Evolutionary conservation across 1,140 invertebrate genomes (phyloP).

Genomic region (Drosophila erecta): DNA sequence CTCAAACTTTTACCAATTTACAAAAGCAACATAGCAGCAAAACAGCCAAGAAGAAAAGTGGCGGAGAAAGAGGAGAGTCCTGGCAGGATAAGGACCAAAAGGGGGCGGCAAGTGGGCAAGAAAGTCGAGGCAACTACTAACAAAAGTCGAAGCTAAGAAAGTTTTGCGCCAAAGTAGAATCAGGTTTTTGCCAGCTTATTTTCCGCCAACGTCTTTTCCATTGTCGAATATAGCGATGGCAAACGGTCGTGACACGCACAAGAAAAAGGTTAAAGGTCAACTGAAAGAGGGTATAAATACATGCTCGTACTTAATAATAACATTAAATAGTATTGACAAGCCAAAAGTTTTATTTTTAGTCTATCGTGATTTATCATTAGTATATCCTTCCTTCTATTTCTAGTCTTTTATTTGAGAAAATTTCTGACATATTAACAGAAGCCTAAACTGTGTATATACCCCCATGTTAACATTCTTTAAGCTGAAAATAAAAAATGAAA

Average conservation of each 20-base stretch:
- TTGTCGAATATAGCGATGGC: constrained; percentile 41
- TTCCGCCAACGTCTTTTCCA: constrained; percentile 70
- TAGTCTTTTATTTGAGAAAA: too few species aligned
- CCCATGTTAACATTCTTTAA: too few species aligned
- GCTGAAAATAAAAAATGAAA: too few species aligned
- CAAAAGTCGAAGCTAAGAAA: constrained; percentile 69
- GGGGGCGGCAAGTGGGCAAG: background rate
- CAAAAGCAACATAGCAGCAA: constrained; percentile 75
- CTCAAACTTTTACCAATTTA: constrained; percentile 84
- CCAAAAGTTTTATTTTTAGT: too few species aligned
- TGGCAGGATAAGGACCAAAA: constrained; percentile 12
- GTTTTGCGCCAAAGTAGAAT: constrained; percentile 71
- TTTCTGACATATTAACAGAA: too few species aligned
- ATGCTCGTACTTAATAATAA: background rate
- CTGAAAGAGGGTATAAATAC: background rate
- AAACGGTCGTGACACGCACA: constrained; percentile 3
- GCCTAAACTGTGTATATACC: too few species aligned
- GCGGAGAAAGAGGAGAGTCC: constrained; percentile 8
- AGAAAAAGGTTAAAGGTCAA: background rate
- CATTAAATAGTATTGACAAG: too few species aligned
- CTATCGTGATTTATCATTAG: too few species aligned
- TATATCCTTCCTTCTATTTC: too few species aligned
- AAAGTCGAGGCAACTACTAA: constrained; percentile 31
- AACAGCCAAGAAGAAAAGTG: constrained; percentile 27
- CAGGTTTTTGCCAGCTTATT: constrained; percentile 78